A percentile compares a stretch with the other conserved stretches of the same genome.
phyloP scores from a whole-genome alignment of 2,113 vertebrate species.

The Amblyopsis rosae region DNA sequence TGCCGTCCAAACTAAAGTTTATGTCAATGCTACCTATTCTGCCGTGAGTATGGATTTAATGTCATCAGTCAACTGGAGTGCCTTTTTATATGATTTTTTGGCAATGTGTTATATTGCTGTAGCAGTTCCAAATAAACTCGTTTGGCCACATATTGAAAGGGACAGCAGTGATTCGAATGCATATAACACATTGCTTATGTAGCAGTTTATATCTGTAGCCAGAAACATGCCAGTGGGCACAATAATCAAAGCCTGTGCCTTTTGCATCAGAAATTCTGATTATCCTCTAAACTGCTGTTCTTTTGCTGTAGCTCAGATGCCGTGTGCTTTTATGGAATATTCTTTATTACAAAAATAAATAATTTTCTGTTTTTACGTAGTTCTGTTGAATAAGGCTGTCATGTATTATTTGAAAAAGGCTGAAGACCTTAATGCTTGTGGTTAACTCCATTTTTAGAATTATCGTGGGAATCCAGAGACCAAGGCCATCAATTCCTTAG shows the following conservation, averaged over 20 bases:
- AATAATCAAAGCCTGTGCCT: conserved; percentile 53
- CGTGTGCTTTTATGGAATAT: neutral
- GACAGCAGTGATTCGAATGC: neutral
- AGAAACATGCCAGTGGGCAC: conserved; percentile 23
- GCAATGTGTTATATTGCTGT: no score
- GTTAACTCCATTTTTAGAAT: neutral
- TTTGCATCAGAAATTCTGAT: conserved; percentile 26
- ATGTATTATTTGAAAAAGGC: neutral
- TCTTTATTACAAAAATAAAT: no score
- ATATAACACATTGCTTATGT: conserved; percentile 1
- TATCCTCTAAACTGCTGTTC: neutral
- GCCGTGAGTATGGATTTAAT: neutral
- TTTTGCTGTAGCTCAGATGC: neutral
- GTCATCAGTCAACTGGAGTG: neutral
- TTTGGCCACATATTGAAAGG: neutral
- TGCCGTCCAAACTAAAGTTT: neutral
- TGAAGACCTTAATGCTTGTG: neutral
- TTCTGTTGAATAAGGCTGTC: neutral
- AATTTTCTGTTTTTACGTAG: neutral
- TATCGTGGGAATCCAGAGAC: conserved; percentile 10
- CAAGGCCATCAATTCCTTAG: conserved; percentile 28
- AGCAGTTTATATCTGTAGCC: conserved; percentile 28
- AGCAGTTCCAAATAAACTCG: no score
- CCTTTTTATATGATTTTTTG: no score
- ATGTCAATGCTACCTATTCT: neutral